Conservation (phyloP, 2,797 vertebrate species). For the Gila robusta region DNA sequence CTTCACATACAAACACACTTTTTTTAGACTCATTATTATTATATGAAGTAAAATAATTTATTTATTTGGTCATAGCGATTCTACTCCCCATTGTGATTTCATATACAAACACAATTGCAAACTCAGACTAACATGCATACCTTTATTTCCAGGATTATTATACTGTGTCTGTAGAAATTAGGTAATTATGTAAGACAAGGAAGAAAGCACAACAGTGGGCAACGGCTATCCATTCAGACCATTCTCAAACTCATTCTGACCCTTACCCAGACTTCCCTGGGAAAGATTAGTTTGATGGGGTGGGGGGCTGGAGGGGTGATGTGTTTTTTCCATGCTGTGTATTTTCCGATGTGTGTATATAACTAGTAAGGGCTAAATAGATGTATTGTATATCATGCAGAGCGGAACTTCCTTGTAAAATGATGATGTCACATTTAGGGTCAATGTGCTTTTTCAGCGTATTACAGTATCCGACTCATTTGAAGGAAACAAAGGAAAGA, state of each 20-base stretch:
- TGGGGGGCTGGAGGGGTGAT: neutral
- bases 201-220: conserved; percentile 8
- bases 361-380: conserved; percentile 21
- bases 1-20: conserved; percentile 53
- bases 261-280: neutral
- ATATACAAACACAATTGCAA: no score
- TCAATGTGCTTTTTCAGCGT: conserved; percentile 19
- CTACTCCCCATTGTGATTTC: no score
- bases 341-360: conserved; percentile 33
- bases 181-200: neutral
- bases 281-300: neutral
- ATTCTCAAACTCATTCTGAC: conserved; percentile 32
- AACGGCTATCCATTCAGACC: neutral
- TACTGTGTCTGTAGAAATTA: no score
- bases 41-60: neutral
- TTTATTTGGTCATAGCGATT: neutral
- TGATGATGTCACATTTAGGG: conserved; percentile 18
- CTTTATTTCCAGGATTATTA: no score
- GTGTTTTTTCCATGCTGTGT: conserved; percentile 40
- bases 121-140: no score
- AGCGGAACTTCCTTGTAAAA: conserved; percentile 21
- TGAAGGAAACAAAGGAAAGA: conserved; percentile 1
- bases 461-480: conserved; percentile 15
- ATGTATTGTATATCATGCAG: conserved; percentile 32
- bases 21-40: neutral